phyloP scores from a whole-genome alignment of 2,888 invertebrate genomes.

The Drosophila picticornis region DNA sequence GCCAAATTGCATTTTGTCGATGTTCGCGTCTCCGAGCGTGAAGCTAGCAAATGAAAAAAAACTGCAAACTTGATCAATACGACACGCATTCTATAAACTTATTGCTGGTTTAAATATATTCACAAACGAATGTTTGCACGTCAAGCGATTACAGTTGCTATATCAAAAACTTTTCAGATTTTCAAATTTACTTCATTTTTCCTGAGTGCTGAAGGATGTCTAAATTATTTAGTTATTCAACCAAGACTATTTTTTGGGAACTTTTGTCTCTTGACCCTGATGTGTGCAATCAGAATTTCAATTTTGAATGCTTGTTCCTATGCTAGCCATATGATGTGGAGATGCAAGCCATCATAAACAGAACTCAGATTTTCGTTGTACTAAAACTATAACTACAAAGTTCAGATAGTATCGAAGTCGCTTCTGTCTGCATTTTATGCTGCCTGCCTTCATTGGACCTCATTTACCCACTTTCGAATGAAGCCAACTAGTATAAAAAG shows the following conservation, averaged over 20 bases:
- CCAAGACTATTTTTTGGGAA: background rate
- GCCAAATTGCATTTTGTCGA: slow-evolving; percentile 80
- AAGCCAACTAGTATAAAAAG: background rate
- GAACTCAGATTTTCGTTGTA: background rate
- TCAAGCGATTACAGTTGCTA: background rate
- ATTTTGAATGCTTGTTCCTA: background rate
- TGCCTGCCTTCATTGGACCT: background rate
- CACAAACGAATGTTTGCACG: background rate
- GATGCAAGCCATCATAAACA: too few species aligned
- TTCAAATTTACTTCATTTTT: background rate
- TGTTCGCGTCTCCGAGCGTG: slow-evolving; percentile 71
- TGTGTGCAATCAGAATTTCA: background rate
- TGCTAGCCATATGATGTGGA: too few species aligned
- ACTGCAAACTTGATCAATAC: slow-evolving; percentile 12
- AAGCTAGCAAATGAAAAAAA: slow-evolving; percentile 50
- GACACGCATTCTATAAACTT: background rate
- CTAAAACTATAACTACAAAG: background rate
- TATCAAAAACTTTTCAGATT: background rate
- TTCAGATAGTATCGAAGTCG: background rate
- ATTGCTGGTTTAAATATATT: background rate
- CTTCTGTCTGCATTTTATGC: background rate
- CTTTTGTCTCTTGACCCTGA: background rate
- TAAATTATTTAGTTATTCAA: background rate
- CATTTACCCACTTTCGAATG: background rate
- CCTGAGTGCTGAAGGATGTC: background rate